Percentiles rank a stretch among this genome's conserved stretches.
Evolutionary conservation across 2,888 invertebrate species (phyloP).

Genomic region (Callinectes sapidus): DNA sequence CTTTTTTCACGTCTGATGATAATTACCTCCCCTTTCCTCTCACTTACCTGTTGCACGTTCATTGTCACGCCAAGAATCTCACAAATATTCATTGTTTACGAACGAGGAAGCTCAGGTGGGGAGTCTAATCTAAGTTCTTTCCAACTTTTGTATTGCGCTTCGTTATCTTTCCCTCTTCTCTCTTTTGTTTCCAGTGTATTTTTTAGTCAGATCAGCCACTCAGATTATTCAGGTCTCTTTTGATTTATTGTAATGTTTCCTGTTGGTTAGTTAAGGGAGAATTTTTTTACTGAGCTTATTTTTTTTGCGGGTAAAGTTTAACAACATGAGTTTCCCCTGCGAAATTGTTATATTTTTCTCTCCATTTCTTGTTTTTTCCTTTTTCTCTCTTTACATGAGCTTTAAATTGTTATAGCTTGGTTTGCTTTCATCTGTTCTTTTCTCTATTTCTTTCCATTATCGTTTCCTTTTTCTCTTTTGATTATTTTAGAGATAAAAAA

Average conservation of each 20-base stretch:
- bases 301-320: neutral
- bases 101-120: neutral
- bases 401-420: neutral
- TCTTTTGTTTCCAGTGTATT: neutral
- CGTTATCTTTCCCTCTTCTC: neutral
- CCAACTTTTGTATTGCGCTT: neutral
- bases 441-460: neutral
- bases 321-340: too few species aligned
- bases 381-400: too few species aligned
- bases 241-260: neutral
- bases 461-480: neutral
- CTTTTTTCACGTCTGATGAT: neutral
- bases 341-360: neutral
- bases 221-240: neutral
- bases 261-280: neutral
- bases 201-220: neutral
- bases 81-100: slow-evolving; percentile 11
- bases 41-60: neutral
- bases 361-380: neutral
- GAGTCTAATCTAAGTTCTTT: neutral
- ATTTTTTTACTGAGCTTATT: neutral
- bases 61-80: neutral
- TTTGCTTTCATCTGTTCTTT: neutral
- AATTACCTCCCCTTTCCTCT: neutral
- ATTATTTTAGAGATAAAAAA: neutral